A percentile compares a stretch with the other conserved stretches of the same genome.
These are phyloP conservation scores for Acanthurus lineatus DNA, from an alignment of 2,797 vertebrate species.

Conservation along the genomic window DNA sequence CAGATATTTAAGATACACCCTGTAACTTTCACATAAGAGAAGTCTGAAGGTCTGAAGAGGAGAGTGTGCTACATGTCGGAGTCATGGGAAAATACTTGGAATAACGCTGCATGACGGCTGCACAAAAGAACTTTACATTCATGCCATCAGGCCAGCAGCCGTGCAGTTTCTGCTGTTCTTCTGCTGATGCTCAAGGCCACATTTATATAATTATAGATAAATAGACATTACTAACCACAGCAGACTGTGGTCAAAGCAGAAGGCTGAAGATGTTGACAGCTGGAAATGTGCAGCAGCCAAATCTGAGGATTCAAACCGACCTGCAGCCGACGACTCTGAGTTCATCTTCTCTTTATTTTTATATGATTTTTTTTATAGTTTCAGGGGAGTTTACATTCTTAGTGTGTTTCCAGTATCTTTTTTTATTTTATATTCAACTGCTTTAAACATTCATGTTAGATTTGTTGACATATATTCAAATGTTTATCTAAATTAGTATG, in stretches of 20 bases:
- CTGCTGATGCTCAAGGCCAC: background rate
- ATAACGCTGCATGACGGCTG: background rate
- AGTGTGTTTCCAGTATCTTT: background rate
- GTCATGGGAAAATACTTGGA: slow-evolving; percentile 27
- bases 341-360: background rate
- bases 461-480: too few species aligned
- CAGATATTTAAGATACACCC: background rate
- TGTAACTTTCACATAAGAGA: background rate
- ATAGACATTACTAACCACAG: background rate
- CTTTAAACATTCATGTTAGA: too few species aligned
- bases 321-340: background rate
- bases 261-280: background rate
- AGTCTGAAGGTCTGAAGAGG: background rate
- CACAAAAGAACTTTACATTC: background rate
- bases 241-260: background rate
- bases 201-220: background rate
- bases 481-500: too few species aligned
- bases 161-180: background rate
- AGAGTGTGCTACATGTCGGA: background rate
- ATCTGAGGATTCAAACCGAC: background rate
- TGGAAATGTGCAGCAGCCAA: background rate
- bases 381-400: background rate
- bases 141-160: background rate
- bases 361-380: too few species aligned
- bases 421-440: background rate